Conservation (phyloP, 2,888 invertebrate species). For the Sminthurinus aureus region DNA sequence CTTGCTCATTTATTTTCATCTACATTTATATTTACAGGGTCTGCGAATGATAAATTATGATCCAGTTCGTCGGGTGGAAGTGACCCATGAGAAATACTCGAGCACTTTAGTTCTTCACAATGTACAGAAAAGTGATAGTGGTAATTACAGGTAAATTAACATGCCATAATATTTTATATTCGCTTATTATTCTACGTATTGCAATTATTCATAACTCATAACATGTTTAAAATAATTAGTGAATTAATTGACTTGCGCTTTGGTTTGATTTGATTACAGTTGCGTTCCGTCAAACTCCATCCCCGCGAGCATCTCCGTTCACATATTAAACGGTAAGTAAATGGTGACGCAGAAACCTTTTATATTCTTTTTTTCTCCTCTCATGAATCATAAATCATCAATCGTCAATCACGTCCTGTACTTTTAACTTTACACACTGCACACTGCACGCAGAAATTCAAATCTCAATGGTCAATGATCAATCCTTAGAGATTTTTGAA, state of each 20-base stretch:
- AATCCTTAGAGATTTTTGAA: too few relatives aligned
- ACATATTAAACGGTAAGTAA: constrained; percentile 82
- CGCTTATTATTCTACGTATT: too few relatives aligned
- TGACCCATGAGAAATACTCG: constrained; percentile 75
- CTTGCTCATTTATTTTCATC: not conserved
- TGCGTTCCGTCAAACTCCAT: constrained; percentile 89
- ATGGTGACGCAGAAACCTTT: too few relatives aligned
- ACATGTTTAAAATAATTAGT: too few relatives aligned
- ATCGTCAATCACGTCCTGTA: too few relatives aligned
- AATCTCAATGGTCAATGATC: too few relatives aligned
- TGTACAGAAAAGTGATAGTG: constrained; percentile 72
- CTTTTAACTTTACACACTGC: too few relatives aligned
- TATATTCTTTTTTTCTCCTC: not conserved
- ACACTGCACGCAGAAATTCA: too few relatives aligned
- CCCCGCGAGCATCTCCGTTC: constrained; percentile 85
- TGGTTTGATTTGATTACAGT: constrained; percentile 63
- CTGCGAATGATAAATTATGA: constrained; percentile 91
- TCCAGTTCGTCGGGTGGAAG: constrained; percentile 75
- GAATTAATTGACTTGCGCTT: not conserved
- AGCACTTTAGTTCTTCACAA: constrained; percentile 66
- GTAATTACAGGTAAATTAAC: constrained; percentile 71
- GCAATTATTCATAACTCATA: too few relatives aligned
- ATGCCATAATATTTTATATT: not conserved
- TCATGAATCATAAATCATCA: too few relatives aligned
- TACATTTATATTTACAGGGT: constrained; percentile 46